These are phyloP conservation scores for Salvelinus fontinalis DNA, from an alignment of 2,113 vertebrate species.

Conservation along the genomic window DNA sequence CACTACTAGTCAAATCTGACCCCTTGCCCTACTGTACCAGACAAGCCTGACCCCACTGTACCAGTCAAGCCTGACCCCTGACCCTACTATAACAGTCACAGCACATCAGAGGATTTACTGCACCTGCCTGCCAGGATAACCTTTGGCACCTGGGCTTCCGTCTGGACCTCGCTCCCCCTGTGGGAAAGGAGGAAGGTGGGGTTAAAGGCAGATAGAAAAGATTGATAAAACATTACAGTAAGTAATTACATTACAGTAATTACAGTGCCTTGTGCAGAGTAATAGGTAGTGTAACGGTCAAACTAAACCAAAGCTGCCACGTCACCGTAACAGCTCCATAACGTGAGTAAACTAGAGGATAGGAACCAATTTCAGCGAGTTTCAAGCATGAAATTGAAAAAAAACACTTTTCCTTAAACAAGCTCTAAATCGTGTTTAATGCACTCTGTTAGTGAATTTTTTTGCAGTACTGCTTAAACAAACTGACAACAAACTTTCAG, in stretches of 20 bases:
- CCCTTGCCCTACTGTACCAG: neutral
- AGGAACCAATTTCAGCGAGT: no score
- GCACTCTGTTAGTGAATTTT: no score
- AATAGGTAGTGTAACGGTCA: neutral
- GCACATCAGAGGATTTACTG: conserved; percentile 94
- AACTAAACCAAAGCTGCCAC: no score
- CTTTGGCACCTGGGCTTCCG: conserved; percentile 98
- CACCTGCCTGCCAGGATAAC: conserved; percentile 99
- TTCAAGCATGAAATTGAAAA: no score
- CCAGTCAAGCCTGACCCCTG: conserved; percentile 2
- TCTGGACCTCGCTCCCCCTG: conserved; percentile 89
- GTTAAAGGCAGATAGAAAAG: conserved; percentile 19
- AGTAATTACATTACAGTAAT: conserved; percentile 39
- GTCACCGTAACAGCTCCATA: no score
- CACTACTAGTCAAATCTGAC: neutral
- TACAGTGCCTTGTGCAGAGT: conserved; percentile 29
- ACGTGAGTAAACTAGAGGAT: no score
- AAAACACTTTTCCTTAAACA: no score
- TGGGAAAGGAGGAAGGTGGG: conserved; percentile 28
- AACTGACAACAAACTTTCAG: no score
- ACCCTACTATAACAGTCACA: conserved; percentile 75
- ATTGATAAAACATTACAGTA: conserved; percentile 42
- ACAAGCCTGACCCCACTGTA: neutral
- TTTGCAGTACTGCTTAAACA: no score
- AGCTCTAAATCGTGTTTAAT: no score